Conservation (phyloP, 2,113 vertebrate species). For the Python bivittatus region DNA sequence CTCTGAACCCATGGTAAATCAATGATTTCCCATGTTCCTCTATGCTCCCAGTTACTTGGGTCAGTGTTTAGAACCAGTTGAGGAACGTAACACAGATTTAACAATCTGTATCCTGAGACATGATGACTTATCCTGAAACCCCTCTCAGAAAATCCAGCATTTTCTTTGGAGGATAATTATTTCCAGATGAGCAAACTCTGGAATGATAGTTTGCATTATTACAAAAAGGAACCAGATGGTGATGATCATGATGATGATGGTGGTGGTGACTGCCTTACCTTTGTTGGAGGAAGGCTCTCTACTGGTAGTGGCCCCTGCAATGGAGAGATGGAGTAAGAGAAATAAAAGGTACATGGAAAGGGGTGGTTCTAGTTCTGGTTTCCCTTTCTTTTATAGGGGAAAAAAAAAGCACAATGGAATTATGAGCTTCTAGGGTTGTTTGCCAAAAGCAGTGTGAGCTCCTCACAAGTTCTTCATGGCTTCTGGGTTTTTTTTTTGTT, state of each 20-base stretch:
- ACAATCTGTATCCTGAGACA: neutral
- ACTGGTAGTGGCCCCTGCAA: constrained; percentile 69
- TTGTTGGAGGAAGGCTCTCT: constrained; percentile 64
- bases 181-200: neutral
- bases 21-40: neutral
- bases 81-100: neutral
- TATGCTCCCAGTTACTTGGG: neutral
- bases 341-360: neutral
- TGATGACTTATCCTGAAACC: neutral
- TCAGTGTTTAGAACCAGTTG: neutral
- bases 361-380: neutral
- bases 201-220: neutral
- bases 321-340: neutral
- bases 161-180: neutral
- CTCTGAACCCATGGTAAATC: neutral
- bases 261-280: constrained; percentile 67
- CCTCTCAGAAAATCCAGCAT: neutral
- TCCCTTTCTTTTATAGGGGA: neutral
- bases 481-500: no score
- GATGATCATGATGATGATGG: neutral
- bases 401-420: neutral
- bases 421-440: constrained; percentile 5
- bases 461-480: neutral
- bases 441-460: constrained; percentile 12
- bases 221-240: neutral